These are phyloP conservation scores for Rostratula benghalensis DNA, from an alignment of 2,113 vertebrate species.

Conservation along the genomic window DNA sequence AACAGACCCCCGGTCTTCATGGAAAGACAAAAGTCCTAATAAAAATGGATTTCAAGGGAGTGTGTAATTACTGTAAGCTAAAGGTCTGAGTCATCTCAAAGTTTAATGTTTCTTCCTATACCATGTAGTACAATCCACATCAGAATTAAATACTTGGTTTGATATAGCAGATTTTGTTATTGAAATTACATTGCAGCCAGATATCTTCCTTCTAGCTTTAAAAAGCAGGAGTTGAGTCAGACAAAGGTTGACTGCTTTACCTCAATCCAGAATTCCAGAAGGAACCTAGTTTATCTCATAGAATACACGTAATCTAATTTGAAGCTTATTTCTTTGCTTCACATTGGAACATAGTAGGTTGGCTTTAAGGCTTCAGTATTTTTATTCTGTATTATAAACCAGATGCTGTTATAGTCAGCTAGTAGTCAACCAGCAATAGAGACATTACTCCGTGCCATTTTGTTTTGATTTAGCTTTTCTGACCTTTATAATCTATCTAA, in stretches of 20 bases:
- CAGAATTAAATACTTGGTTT: slow-evolving; percentile 27
- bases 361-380: slow-evolving; percentile 4
- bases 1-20: not conserved
- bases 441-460: slow-evolving; percentile 19
- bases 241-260: not conserved
- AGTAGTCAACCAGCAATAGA: slow-evolving; percentile 38
- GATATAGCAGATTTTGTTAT: not conserved
- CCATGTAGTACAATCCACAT: not conserved
- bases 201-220: not conserved
- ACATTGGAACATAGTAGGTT: not conserved
- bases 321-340: slow-evolving; percentile 27
- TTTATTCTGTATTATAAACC: slow-evolving; percentile 46
- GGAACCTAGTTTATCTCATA: slow-evolving; percentile 2
- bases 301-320: slow-evolving; percentile 42
- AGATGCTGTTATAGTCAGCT: slow-evolving; percentile 35
- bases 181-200: not conserved
- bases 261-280: not conserved
- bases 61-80: not conserved
- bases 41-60: not conserved
- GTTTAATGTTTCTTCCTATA: not conserved
- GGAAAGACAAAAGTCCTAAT: not conserved
- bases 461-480: slow-evolving; percentile 65
- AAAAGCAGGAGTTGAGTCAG: not conserved
- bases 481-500: slow-evolving; percentile 64
- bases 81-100: not conserved